Evolutionary conservation across 2,113 vertebrate species (phyloP).

Genomic region (Alces alces): DNA sequence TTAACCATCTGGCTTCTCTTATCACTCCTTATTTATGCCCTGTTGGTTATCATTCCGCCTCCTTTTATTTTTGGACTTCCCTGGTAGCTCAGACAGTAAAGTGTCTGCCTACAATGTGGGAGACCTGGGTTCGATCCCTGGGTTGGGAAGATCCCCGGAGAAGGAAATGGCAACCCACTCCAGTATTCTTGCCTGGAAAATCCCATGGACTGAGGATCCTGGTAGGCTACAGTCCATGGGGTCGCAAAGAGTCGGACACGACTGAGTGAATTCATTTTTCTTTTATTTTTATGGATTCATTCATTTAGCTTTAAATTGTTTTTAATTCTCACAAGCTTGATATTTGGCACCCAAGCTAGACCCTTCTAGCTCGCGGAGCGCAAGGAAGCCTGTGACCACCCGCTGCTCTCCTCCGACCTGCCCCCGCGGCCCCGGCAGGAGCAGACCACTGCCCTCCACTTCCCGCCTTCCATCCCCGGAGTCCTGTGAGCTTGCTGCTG

Average conservation of each 20-base stretch:
- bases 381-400: neutral
- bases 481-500: neutral
- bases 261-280: too few relatives aligned
- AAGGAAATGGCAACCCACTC: too few relatives aligned
- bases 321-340: neutral
- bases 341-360: rapidly evolving
- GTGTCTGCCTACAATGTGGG: too few relatives aligned
- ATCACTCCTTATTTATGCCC: rapidly evolving
- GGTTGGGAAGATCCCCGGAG: too few relatives aligned
- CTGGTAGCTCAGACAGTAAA: too few relatives aligned
- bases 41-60: rapidly evolving
- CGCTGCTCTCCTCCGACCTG: neutral
- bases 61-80: too few relatives aligned
- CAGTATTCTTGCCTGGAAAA: too few relatives aligned
- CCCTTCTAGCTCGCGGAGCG: neutral
- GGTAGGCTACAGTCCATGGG: too few relatives aligned
- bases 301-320: neutral
- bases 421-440: neutral
- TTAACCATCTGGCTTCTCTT: rapidly evolving
- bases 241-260: too few relatives aligned
- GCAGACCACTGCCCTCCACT: neutral
- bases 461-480: too few relatives aligned
- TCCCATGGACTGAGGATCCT: too few relatives aligned
- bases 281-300: neutral
- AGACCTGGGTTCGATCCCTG: too few relatives aligned